phyloP scores from a whole-genome alignment of 2,797 vertebrate species.

The Anomalospiza imberbis region DNA sequence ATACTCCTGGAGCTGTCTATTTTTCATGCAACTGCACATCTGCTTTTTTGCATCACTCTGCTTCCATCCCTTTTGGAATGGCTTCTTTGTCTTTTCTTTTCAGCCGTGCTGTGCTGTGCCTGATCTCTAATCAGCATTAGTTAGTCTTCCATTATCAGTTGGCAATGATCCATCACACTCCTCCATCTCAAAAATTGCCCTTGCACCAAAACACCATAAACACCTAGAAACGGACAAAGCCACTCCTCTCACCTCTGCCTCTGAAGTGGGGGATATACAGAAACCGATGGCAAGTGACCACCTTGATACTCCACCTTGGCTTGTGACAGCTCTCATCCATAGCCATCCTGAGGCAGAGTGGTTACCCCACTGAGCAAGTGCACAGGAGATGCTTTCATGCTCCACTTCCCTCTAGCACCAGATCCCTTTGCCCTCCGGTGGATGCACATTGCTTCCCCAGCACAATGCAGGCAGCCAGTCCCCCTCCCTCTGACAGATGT shows the following conservation, averaged over 20 bases:
- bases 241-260: background rate
- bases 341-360: background rate
- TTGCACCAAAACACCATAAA: background rate
- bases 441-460: background rate
- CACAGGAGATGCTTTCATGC: background rate
- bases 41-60: background rate
- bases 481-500: background rate
- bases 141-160: constrained; percentile 20
- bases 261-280: background rate
- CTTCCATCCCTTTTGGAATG: background rate
- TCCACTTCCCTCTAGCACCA: background rate
- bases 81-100: background rate
- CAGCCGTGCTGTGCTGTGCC: background rate
- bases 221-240: background rate
- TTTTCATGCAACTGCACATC: background rate
- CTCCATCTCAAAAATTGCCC: background rate
- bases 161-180: background rate
- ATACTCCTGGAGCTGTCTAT: background rate
- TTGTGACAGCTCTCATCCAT: background rate
- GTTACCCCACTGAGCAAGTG: fast-evolving
- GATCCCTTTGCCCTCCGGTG: background rate
- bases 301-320: background rate
- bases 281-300: background rate
- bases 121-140: background rate
- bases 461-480: background rate